Evolutionary conservation across 2,888 invertebrate species (phyloP).

Genomic region (Uloborus plumipes): DNA sequence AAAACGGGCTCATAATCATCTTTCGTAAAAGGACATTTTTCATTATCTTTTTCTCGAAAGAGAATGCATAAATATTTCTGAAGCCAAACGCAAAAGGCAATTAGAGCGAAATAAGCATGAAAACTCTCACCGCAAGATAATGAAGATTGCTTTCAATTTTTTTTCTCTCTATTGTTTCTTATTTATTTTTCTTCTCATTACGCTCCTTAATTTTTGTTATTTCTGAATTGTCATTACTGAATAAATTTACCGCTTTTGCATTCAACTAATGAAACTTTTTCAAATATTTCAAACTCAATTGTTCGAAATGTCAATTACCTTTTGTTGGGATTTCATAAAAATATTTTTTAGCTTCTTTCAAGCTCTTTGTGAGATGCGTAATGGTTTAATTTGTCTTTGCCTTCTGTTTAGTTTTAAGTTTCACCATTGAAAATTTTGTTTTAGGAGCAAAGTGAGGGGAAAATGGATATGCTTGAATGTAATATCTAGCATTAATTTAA

Average conservation of each 20-base stretch:
- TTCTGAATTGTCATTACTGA: constrained; percentile 25
- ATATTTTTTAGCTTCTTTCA: neutral
- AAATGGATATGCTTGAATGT: no score
- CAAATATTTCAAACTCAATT: constrained; percentile 46
- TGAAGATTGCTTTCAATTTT: constrained; percentile 31
- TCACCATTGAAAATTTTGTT: no score
- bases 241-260: constrained; percentile 25
- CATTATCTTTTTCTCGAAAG: no score
- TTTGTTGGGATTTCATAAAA: neutral
- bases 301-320: constrained; percentile 21
- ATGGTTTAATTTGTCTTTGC: no score
- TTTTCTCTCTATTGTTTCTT: constrained; percentile 1
- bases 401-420: no score
- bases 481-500: no score
- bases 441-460: no score
- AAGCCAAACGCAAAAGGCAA: constrained; percentile 21
- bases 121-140: constrained; percentile 15
- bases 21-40: no score
- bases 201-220: constrained; percentile 18
- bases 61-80: no score
- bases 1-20: no score
- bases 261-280: constrained; percentile 1
- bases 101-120: constrained; percentile 20
- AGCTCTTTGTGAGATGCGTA: no score
- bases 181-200: constrained; percentile 1